Conservation (phyloP, 2,113 vertebrate genomes). For the Esox niger region DNA sequence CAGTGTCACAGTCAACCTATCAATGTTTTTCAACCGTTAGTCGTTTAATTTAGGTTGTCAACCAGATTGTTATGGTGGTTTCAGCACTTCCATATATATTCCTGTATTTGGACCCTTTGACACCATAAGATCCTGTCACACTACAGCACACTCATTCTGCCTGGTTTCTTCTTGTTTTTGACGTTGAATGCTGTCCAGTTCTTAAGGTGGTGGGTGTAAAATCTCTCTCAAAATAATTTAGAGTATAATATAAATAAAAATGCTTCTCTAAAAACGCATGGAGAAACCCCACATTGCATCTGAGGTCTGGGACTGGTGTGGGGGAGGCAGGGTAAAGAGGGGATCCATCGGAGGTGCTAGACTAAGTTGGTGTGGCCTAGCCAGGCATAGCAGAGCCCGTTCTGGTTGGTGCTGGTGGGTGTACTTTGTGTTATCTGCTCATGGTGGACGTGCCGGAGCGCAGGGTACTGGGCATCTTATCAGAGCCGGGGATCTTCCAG, state of each 20-base stretch:
- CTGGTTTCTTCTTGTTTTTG: slow-evolving; percentile 49
- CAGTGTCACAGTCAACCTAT: slow-evolving; percentile 72
- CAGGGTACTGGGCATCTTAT: slow-evolving; percentile 87
- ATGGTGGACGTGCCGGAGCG: slow-evolving; percentile 87
- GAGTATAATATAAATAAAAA: slow-evolving; percentile 83
- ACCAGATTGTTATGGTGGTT: neutral
- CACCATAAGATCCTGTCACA: slow-evolving; percentile 37
- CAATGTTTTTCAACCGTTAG: slow-evolving; percentile 44
- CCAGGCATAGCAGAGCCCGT: neutral
- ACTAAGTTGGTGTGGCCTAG: neutral
- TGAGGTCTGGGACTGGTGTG: slow-evolving; percentile 46
- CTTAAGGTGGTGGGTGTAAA: slow-evolving; percentile 84
- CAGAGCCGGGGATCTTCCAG: slow-evolving; percentile 94
- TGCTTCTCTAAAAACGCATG: slow-evolving; percentile 67
- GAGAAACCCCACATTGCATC: slow-evolving; percentile 48
- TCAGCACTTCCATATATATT: slow-evolving; percentile 25
- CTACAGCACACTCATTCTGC: slow-evolving; percentile 73
- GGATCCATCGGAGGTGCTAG: neutral
- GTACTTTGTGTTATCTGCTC: slow-evolving; percentile 81
- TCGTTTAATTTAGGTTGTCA: slow-evolving; percentile 57
- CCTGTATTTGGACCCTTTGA: slow-evolving; percentile 60
- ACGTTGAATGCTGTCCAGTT: slow-evolving; percentile 76
- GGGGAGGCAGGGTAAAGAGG: slow-evolving; percentile 11
- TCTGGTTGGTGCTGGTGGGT: slow-evolving; percentile 8
- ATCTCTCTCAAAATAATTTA: slow-evolving; percentile 93